Evolutionary conservation across 2,797 vertebrate genomes (phyloP).

Genomic region (Lates japonicus): DNA sequence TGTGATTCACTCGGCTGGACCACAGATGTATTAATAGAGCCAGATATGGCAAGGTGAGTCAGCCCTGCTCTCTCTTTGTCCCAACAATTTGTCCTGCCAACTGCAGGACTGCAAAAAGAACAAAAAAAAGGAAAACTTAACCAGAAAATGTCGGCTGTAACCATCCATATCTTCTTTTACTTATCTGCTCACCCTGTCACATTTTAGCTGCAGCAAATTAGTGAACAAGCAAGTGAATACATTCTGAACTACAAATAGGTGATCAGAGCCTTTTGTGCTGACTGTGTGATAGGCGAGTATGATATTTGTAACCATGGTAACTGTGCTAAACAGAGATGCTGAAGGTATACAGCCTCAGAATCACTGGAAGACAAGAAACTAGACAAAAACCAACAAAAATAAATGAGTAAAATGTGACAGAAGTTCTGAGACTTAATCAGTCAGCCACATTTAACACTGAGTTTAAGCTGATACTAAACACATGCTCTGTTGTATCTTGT

Average conservation of each 20-base stretch:
- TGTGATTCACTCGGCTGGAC: slow-evolving; percentile 40
- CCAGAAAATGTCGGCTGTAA: background rate
- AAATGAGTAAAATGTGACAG: no score
- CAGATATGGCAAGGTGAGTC: slow-evolving; percentile 39
- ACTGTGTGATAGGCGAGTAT: background rate
- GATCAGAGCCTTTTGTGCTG: background rate
- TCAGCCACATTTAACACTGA: background rate
- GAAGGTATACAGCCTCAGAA: background rate
- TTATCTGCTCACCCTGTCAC: no score
- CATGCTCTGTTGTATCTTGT: no score
- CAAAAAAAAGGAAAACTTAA: background rate
- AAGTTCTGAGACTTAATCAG: no score
- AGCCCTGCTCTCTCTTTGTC: slow-evolving; percentile 18
- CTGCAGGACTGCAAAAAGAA: background rate
- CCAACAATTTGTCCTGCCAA: slow-evolving; percentile 35
- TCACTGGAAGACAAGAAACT: background rate
- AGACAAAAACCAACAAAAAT: no score
- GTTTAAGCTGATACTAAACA: no score
- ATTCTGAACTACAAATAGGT: background rate
- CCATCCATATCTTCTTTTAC: background rate
- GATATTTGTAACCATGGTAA: background rate
- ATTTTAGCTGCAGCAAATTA: background rate
- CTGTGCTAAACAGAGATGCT: background rate
- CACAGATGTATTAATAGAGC: slow-evolving; percentile 7
- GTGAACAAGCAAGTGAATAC: background rate